Conservation (phyloP, 2,797 vertebrate species). For the Sorex maritimensis region DNA sequence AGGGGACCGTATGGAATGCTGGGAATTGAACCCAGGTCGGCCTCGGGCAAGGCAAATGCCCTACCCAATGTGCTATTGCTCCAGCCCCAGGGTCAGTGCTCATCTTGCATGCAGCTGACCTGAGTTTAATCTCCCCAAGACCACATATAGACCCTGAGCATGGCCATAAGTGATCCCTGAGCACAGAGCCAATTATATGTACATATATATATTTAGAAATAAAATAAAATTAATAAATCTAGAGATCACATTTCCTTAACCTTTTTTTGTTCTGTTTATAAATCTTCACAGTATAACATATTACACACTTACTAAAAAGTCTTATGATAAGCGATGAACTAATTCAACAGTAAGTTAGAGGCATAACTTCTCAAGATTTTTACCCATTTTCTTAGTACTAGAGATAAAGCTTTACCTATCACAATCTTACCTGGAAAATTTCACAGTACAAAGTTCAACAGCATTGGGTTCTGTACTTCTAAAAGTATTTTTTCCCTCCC, state of each 20-base stretch:
- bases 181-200: not conserved
- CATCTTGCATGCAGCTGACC: too few species aligned
- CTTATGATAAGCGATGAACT: not conserved
- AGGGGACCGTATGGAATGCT: too few species aligned
- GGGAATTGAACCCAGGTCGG: too few species aligned
- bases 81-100: too few species aligned
- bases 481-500: not conserved
- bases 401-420: not conserved
- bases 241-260: not conserved
- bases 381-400: not conserved
- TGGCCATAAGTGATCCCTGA: not conserved
- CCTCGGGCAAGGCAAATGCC: too few species aligned
- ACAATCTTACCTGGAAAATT: not conserved
- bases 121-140: too few species aligned
- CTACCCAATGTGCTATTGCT: too few species aligned
- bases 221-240: slow-evolving; percentile 7
- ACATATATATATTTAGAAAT: not conserved
- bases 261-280: not conserved
- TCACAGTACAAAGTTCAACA: not conserved
- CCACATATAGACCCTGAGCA: too few species aligned
- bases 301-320: slow-evolving; percentile 16
- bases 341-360: not conserved
- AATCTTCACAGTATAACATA: not conserved
- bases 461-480: not conserved
- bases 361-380: not conserved